Base-by-base conservation (phyloP, 1,140 invertebrate genomes). In the Adoxophyes honmai region DNA sequence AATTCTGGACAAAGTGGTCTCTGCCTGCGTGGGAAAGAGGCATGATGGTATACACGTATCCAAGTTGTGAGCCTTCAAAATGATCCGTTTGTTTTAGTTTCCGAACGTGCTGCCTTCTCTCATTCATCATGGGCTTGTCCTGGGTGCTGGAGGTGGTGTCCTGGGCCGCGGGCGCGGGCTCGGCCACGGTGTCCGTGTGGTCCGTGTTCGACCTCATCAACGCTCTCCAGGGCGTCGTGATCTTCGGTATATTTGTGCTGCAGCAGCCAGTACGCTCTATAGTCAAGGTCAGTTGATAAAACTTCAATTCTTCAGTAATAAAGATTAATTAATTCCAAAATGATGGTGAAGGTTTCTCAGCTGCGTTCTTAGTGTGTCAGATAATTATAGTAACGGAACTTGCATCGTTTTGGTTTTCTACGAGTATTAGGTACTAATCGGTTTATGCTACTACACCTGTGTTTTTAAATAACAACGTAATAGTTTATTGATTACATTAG, bases 91-190 rank as follows among this genome's bases (percentile, higher is more conserved):
- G 2, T 55, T 44, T 0, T 64, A 91, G 91, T 59, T 90, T 91
- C 58, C 81, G 84, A 14, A 82, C 91, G 8, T 90, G 89, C 61
- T 78, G 90, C 39, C 74, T 89, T 35, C 78, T 92, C 3, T 91
- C 90, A 34, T 62, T 89, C 8, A 88, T 91, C 35, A 91, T 91
- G 91, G 91, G 91, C 0, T 65, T 91, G 0, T 90, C 87, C 7
- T 91, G 91, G 91, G 78, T 88, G 11, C 75, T 90, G 33, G 91
- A 92, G 61, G 87, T 91, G 51, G 75, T 91, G 0, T 91, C 91
- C 0, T 91, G 89, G 89, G 81, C 78, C 0, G 83, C 79, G 0
- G 88, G 88, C 1, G 81, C 85, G 0, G 88, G 84, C 5, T 68
- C 84, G 1, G 59, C 71, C 0, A 75, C 75, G 1, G 72, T 90